Percentiles rank a stretch among this genome's conserved stretches.
Conservation (phyloP, 2,797 vertebrate species). For the Sebastes reedi region DNA sequence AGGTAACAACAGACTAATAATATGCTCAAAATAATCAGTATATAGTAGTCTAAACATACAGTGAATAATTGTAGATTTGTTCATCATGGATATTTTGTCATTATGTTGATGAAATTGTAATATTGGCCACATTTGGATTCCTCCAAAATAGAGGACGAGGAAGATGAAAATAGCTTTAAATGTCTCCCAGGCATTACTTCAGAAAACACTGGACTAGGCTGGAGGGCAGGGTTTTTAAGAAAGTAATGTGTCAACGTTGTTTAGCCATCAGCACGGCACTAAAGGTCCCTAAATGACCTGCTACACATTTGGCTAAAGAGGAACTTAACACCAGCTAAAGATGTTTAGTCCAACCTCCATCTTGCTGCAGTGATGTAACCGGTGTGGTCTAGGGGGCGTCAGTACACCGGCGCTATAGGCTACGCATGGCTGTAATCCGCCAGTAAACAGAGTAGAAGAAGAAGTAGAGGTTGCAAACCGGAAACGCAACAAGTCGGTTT, state of each 20-base stretch:
- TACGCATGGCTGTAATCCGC: too few relatives aligned
- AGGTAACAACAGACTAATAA: background rate
- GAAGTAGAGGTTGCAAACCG: too few relatives aligned
- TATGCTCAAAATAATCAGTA: background rate
- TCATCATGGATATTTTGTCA: background rate
- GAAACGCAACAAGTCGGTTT: too few relatives aligned
- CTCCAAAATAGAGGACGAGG: background rate
- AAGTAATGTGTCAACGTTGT: conserved; percentile 23
- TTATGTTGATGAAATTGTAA: background rate
- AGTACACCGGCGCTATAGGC: too few relatives aligned
- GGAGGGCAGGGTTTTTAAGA: conserved; percentile 15
- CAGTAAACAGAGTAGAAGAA: too few relatives aligned
- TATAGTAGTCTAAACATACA: background rate
- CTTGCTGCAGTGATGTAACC: background rate
- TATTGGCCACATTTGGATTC: background rate
- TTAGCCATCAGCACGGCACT: background rate
- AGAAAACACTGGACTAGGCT: background rate
- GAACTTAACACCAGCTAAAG: background rate
- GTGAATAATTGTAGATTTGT: background rate
- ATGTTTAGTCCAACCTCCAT: background rate
- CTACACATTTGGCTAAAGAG: background rate
- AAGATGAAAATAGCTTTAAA: conserved; percentile 10
- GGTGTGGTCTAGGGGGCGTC: too few relatives aligned
- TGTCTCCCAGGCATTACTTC: background rate
- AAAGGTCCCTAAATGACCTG: background rate